A percentile compares a stretch with the other conserved stretches of the same genome.
These are phyloP conservation scores for Ophioninae sp. DNA, from an alignment of 2,888 invertebrate genomes.

Conservation along the genomic window DNA sequence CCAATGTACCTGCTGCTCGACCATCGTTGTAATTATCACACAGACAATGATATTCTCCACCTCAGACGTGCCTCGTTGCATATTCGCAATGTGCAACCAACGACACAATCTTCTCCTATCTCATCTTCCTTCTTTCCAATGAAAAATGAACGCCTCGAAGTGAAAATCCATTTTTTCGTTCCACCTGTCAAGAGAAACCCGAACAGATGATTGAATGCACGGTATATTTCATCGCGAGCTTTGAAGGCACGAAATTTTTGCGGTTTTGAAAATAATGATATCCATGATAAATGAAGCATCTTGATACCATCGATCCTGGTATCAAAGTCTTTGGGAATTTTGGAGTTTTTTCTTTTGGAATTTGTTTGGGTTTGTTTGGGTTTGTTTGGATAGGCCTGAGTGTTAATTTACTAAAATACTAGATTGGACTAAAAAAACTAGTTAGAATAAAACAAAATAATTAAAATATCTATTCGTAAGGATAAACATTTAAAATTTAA, in stretches of 20 bases:
- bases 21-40: slow-evolving; percentile 28
- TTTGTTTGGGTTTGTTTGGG: too few species aligned
- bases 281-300: background rate
- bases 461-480: too few species aligned
- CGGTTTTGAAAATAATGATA: background rate
- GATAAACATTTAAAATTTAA: too few species aligned
- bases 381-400: too few species aligned
- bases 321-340: background rate
- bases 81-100: background rate
- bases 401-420: too few species aligned
- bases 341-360: background rate
- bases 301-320: background rate
- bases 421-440: too few species aligned
- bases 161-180: background rate
- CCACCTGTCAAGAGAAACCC: background rate
- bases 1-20: slow-evolving; percentile 29
- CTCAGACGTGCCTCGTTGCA: background rate
- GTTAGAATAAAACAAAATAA: too few species aligned
- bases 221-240: background rate
- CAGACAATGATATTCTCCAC: background rate
- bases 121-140: background rate
- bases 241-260: background rate
- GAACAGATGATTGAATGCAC: background rate
- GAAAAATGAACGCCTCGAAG: background rate
- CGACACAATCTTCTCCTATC: background rate